Base-by-base conservation (phyloP, 2,113 vertebrate genomes). In the Hylia prasina region DNA sequence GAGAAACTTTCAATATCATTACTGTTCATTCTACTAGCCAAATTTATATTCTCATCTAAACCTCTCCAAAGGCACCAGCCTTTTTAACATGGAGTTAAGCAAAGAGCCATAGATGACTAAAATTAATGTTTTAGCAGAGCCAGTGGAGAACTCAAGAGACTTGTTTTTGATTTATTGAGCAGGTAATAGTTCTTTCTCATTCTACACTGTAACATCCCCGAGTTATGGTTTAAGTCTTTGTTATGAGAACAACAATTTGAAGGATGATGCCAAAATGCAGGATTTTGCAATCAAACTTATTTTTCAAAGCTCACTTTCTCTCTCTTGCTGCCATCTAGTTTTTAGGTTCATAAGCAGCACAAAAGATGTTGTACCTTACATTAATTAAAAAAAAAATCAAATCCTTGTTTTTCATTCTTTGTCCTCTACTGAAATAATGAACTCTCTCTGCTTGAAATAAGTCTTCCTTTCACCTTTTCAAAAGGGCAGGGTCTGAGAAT, bases 391-490 rank as follows among this genome's bases (percentile, higher is more conserved):
- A 48, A 48, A 48, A 51, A 16, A 44, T 17, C 7, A 42, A 54
- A 54, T 8, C 6, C 15, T 37, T 58, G 35, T 9, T 58, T 60
- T 37, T 60, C 35, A 37, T 61, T 57, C 48, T 70, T 37, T n/a
- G 50, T 68, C 35, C 14, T 82, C 69, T 42, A 14, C 31, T 60
- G 72, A 90, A 83, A 44, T 70, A 85, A 21, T 71, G 70, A 89
- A 82, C 45, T 82, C 65, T 57, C 35, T 40, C 56, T 97, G 31
- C 24, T 56, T 75, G 35, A 51, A 60, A 50, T 61, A 82, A 40
- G 19, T n/a, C 39, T 83, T 80, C 57, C 63, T 93, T 35, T 96
- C 58, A 90, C 37, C 50, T 94, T 96, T 66, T 89, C 83, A 84
- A 93, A 91, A 45, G 7, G 19, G 8, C 17, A 39, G 42, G 1